These are phyloP conservation scores for Myrmophylax atrothorax DNA, from an alignment of 2,113 vertebrate species.

Conservation along the genomic window DNA sequence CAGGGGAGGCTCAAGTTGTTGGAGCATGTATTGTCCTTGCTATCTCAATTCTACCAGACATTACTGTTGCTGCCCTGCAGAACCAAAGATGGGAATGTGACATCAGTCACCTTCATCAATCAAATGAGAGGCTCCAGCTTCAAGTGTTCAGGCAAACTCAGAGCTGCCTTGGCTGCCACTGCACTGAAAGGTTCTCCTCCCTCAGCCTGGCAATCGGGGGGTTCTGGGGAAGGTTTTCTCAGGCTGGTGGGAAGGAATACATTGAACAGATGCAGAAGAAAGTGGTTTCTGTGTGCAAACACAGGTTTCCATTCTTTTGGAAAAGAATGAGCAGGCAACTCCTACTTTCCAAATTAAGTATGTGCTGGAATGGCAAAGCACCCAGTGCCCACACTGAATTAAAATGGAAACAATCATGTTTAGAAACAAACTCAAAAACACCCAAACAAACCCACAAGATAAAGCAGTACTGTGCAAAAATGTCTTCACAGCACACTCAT, in stretches of 20 bases:
- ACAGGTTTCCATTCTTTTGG: not conserved
- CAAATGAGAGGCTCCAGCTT: not conserved
- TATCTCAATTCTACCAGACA: not conserved
- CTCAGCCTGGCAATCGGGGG: not conserved
- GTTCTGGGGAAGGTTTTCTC: rapidly evolving
- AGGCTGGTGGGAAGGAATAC: not conserved
- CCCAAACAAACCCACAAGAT: not conserved
- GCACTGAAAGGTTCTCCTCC: not conserved
- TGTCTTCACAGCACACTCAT: no score
- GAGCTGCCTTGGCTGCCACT: not conserved
- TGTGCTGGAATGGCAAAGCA: not conserved
- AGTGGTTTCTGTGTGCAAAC: not conserved
- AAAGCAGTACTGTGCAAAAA: not conserved
- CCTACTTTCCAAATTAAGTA: not conserved
- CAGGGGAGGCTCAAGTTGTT: not conserved
- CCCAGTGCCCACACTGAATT: not conserved
- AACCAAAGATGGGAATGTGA: not conserved
- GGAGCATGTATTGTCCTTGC: not conserved
- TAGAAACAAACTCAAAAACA: not conserved
- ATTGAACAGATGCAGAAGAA: not conserved
- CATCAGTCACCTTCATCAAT: not conserved
- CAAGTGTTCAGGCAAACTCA: not conserved
- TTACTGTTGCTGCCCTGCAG: not conserved
- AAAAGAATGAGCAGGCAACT: not conserved
- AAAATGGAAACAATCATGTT: not conserved